A percentile compares a stretch with the other conserved stretches of the same genome.
Evolutionary conservation across 2,797 vertebrate genomes (phyloP).

Genomic region (Meda fulgida): DNA sequence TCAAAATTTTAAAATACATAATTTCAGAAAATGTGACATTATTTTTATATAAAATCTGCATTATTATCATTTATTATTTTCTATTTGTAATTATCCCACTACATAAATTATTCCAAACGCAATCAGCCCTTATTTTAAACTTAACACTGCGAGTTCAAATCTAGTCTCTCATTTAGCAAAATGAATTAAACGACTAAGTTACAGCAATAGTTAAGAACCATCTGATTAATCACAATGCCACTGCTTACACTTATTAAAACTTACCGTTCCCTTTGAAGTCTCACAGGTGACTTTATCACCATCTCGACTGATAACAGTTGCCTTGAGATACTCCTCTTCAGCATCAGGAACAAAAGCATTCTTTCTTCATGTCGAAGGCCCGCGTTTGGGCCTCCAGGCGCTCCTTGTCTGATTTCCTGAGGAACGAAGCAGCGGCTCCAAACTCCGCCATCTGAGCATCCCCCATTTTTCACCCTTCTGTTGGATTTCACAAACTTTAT

Average conservation of each 20-base stretch:
- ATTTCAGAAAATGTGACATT: slow-evolving; percentile 26
- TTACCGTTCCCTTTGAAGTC: slow-evolving; percentile 78
- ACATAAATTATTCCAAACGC: too few species aligned
- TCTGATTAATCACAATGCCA: background rate
- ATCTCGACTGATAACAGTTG: slow-evolving; percentile 76
- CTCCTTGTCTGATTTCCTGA: slow-evolving; percentile 86
- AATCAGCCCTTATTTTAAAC: background rate
- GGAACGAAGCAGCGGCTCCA: slow-evolving; percentile 79
- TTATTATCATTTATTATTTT: background rate
- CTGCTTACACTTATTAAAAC: background rate
- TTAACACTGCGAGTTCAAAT: background rate
- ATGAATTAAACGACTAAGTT: background rate
- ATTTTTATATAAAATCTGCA: background rate
- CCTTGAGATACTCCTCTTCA: slow-evolving; percentile 84
- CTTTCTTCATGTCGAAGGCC: slow-evolving; percentile 76
- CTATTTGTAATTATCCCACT: too few species aligned
- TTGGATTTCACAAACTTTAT: background rate
- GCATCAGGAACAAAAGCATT: slow-evolving; percentile 85
- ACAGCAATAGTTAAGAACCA: background rate
- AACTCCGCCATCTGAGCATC: slow-evolving; percentile 80
- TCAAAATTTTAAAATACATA: background rate
- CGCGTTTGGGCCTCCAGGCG: slow-evolving; percentile 83
- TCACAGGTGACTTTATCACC: slow-evolving; percentile 85
- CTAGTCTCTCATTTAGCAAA: background rate
- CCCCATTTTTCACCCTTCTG: slow-evolving; percentile 63